Percentiles rank a stretch among this genome's conserved stretches.
These are phyloP conservation scores for Pollimyrus isidori DNA, from an alignment of 2,113 vertebrate genomes.

Conservation along the genomic window DNA sequence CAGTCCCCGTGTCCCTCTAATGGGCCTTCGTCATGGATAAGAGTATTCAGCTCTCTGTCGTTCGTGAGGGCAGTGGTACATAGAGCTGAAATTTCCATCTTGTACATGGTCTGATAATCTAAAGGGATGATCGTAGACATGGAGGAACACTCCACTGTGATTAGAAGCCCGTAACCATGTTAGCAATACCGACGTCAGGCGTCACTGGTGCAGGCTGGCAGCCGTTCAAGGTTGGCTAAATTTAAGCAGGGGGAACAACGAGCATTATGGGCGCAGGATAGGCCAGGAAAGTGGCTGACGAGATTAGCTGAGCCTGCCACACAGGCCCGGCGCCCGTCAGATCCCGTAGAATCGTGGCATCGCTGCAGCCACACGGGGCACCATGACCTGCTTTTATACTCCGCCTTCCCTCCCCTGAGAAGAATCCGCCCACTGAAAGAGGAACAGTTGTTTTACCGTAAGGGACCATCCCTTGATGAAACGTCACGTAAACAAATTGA, in stretches of 20 bases:
- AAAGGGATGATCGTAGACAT: background rate
- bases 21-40: constrained; percentile 43
- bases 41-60: constrained; percentile 32
- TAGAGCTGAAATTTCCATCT: background rate
- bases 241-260: background rate
- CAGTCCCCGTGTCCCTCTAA: constrained; percentile 35
- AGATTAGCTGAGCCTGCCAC: constrained; percentile 18
- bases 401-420: background rate
- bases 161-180: background rate
- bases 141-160: background rate
- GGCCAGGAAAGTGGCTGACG: constrained; percentile 8
- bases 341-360: background rate
- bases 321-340: background rate
- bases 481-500: background rate
- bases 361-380: background rate
- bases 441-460: background rate
- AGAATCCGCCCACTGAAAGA: background rate
- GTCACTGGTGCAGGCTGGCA: background rate
- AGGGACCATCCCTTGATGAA: background rate
- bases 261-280: background rate
- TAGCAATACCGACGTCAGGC: background rate
- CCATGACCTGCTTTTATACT: background rate
- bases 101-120: background rate
- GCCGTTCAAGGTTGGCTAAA: constrained; percentile 5
- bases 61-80: background rate